These are phyloP conservation scores for Prenolepis imparis DNA, from an alignment of 2,888 invertebrate species.

Conservation along the genomic window DNA sequence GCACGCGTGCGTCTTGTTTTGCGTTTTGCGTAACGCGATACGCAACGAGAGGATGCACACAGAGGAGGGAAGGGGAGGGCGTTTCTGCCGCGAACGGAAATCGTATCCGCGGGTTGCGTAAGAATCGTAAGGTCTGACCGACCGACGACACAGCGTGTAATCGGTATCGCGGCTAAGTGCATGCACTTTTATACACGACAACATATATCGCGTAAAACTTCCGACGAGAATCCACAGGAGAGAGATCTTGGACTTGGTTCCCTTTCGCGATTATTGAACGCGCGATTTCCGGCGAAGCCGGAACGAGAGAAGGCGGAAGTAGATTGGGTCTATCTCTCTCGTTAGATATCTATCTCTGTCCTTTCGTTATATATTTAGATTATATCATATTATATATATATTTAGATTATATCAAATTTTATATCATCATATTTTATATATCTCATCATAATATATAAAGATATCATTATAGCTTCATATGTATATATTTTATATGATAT, in stretches of 20 bases:
- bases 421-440: no score
- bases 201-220: background rate
- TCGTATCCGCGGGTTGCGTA: slow-evolving; percentile 54
- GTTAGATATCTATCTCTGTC: background rate
- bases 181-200: background rate
- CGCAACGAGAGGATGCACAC: slow-evolving; percentile 51
- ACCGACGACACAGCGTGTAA: slow-evolving; percentile 20
- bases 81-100: slow-evolving; percentile 57
- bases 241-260: slow-evolving; percentile 1
- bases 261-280: background rate
- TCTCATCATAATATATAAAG: no score
- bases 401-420: no score
- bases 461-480: no score
- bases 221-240: background rate
- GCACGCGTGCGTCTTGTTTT: slow-evolving; percentile 33
- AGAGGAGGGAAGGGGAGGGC: background rate
- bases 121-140: slow-evolving; percentile 36
- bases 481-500: no score
- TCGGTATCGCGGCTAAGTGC: slow-evolving; percentile 20
- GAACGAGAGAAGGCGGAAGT: background rate
- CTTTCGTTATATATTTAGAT: no score
- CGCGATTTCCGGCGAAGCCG: no score
- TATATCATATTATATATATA: no score
- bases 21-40: slow-evolving; percentile 57
- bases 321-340: background rate